phyloP scores from a whole-genome alignment of 2,113 vertebrate genomes.

The Crotalus tigris region DNA sequence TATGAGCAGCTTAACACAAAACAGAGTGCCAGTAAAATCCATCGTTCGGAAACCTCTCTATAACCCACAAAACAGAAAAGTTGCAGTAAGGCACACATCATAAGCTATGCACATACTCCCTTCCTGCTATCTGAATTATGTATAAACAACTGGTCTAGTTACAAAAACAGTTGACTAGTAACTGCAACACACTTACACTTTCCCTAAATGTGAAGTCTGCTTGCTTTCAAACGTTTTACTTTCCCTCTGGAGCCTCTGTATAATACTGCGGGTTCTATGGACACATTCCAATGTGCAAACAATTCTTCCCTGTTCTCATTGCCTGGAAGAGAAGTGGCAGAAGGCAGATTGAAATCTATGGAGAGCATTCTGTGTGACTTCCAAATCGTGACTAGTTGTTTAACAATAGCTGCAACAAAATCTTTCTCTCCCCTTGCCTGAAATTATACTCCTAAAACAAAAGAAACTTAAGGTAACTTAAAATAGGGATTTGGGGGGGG shows the following conservation, averaged over 20 bases:
- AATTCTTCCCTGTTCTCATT: not conserved
- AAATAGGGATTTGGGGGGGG: not conserved
- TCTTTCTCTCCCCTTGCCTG: not conserved
- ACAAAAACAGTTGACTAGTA: not conserved
- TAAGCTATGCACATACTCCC: not conserved
- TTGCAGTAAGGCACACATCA: not conserved
- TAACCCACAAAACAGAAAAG: not conserved
- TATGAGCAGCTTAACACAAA: not conserved
- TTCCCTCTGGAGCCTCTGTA: not conserved
- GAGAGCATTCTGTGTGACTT: not conserved
- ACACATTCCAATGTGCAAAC: not conserved
- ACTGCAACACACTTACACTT: not conserved
- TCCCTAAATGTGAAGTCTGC: not conserved
- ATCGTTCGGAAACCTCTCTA: not conserved
- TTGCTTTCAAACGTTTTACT: not conserved
- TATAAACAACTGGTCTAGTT: not conserved
- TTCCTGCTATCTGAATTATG: not conserved
- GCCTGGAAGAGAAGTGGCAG: not conserved
- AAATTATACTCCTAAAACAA: not conserved
- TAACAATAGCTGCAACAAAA: not conserved
- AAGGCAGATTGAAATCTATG: not conserved
- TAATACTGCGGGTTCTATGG: not conserved
- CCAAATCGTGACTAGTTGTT: not conserved
- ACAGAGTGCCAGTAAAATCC: not conserved
- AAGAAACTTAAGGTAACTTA: not conserved